Conservation (phyloP, 2,113 vertebrate genomes). For the Lampris incognitus region DNA sequence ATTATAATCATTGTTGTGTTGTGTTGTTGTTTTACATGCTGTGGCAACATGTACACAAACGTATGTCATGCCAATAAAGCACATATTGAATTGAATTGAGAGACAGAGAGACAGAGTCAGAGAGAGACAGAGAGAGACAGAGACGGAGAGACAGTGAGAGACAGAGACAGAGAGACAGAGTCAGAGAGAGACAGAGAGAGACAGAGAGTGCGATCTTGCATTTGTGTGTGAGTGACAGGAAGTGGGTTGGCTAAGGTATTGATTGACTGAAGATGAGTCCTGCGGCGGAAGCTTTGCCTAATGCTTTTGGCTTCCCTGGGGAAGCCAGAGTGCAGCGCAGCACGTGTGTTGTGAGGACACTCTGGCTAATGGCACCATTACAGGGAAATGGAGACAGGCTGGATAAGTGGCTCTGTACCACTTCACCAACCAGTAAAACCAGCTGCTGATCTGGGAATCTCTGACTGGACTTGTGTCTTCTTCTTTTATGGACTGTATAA, state of each 20-base stretch:
- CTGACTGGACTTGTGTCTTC: too few species aligned
- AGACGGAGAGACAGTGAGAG: too few species aligned
- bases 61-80: too few species aligned
- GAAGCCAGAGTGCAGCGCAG: slow-evolving; percentile 34
- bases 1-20: too few species aligned
- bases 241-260: slow-evolving; percentile 21
- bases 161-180: neutral
- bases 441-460: too few species aligned
- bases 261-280: neutral
- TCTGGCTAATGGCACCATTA: slow-evolving; percentile 62
- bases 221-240: slow-evolving; percentile 10
- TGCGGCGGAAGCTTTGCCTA: slow-evolving; percentile 30
- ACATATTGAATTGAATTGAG: too few species aligned
- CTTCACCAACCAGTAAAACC: neutral
- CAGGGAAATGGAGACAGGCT: slow-evolving; percentile 59
- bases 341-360: too few species aligned
- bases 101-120: neutral
- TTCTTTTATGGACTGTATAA: too few species aligned
- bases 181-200: neutral
- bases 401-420: slow-evolving; percentile 36
- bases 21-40: too few species aligned
- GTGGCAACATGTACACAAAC: too few species aligned
- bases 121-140: neutral
- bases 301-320: slow-evolving; percentile 56
- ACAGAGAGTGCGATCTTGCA: neutral